Base-by-base conservation (phyloP, 2,888 invertebrate genomes). In the Pristionchus japonicus region DNA sequence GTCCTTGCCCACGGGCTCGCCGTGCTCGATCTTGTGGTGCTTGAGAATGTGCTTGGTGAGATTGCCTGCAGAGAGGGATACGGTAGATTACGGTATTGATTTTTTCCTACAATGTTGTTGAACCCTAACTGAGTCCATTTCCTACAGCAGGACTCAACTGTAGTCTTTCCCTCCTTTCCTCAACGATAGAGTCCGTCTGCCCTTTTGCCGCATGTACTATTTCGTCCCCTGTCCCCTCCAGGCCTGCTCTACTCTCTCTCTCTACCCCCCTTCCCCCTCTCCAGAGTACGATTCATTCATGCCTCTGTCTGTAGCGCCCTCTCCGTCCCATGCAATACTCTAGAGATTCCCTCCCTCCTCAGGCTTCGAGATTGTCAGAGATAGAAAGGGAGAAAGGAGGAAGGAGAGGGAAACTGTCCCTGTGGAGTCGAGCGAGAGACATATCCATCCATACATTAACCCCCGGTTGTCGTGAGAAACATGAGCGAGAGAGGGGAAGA, bases 41-140 rank as follows among this genome's bases (percentile, higher is more conserved):
- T 94, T 94, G 85, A 94, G 90, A 77, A 94, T 94, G 90, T 94
- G 94, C 86, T 94, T 94, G 64, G 94, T 94, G 34, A 94, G 92
- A 88, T 94, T 94, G 37, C 94, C 94, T 94, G 90, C 47, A 93
- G 89, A n/a, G n/a, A 43, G 43, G 11, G 11, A 43, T 9, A 43
- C 43, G 43, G 7, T 43, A 43, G 43, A 43, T 43, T 15, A 49
- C 1, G 23, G 4, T 27, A 40, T 20, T 61, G 20, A 70, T 74
- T 20, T 4, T 52, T 77, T 27, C 11, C 27, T 23, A 15, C 77
- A n/a, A 23, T 15, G 3, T 52, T n/a, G n/a, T n/a, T n/a, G n/a
- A n/a, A n/a, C n/a, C 20, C 2, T 7, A n/a, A n/a, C 23, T 57
- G 23, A 57, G 57, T 6, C 57, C 20, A 57, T n/a, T 15, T 49